Evolutionary conservation across 1,140 invertebrate species (phyloP).

Genomic region (Psilanteris sp.): DNA sequence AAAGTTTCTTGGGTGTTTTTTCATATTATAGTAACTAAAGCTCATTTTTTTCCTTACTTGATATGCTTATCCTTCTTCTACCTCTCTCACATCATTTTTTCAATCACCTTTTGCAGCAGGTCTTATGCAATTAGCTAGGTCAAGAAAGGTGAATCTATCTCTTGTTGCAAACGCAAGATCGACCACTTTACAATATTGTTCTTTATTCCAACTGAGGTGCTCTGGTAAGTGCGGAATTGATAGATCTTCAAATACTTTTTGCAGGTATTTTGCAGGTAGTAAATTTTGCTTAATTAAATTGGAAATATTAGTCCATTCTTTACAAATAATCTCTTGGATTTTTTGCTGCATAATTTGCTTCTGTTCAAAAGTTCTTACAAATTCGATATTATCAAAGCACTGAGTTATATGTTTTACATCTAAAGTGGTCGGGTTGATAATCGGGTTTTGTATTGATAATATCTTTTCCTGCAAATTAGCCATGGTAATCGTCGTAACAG

Average conservation of each 20-base stretch:
- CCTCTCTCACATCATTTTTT: no score
- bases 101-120: no score
- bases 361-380: slow-evolving; percentile 22
- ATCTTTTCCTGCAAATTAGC: slow-evolving; percentile 20
- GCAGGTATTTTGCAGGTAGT: slow-evolving; percentile 18
- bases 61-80: no score
- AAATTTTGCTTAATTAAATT: slow-evolving; percentile 22
- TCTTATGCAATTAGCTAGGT: slow-evolving; percentile 20
- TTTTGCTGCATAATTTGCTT: slow-evolving; percentile 19
- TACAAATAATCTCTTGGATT: slow-evolving; percentile 22
- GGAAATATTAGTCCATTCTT: slow-evolving; percentile 22
- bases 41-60: no score
- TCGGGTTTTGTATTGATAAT: slow-evolving; percentile 22
- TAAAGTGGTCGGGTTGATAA: slow-evolving; percentile 20
- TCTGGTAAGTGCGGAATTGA: slow-evolving; percentile 19
- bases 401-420: slow-evolving; percentile 21
- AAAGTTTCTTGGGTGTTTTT: no score
- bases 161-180: slow-evolving; percentile 19
- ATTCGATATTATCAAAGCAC: slow-evolving; percentile 19
- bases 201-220: slow-evolving; percentile 20
- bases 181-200: slow-evolving; percentile 22
- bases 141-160: slow-evolving; percentile 22
- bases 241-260: slow-evolving; percentile 22
- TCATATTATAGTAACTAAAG: no score
- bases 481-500: slow-evolving; percentile 20